Base-by-base conservation (phyloP, 2,113 vertebrate species). In the Colistium nudipinnis region DNA sequence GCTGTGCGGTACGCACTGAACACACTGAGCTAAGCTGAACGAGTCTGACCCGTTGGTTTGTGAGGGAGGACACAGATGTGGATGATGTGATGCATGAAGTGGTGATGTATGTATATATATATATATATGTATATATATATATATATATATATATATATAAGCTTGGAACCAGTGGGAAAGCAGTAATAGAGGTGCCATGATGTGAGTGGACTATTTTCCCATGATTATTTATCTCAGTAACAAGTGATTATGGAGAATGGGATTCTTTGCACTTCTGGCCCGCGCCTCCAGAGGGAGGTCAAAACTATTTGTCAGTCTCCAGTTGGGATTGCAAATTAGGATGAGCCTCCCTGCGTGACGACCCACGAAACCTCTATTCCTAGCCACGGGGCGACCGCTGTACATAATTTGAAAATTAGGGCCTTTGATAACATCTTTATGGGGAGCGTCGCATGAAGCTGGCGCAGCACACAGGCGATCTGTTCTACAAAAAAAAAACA, bases 301-400 rank as follows among this genome's bases (percentile, higher is more conserved):
- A 93, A 92, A 93, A 81, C 88, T 92, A 94, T 92, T 93, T 93
- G 91, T 93, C 89, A 89, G 89, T 90, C 91, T 92, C 90, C 91
- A 93, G 89, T 92, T 78, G 92, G 82, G 91, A 88, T 89, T 87
- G 90, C 93, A 92, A 93, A 92, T 93, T 88, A 92, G 91, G 87
- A 93, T 90, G 90, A 92, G 88, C 87, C 87, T 91, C 90, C 90
- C 88, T 83, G 88, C 87, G 89, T 85, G 87, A 88, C 83, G 88
- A 87, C 89, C 82, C 90, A 63, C 49, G 75, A 60, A 82, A 81
- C 84, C 84, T 88, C 86, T 87, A 84, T 90, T 88, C 80, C 82
- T 85, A 85, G 81, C 87, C 86, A 80, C 85, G 30, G 87, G 90
- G 87, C 70, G 72, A 83, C 85, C 86, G 86, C 84, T 85, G 85